Evolutionary conservation across 2,113 vertebrate species (phyloP).

Genomic region (Gyps fulvus): DNA sequence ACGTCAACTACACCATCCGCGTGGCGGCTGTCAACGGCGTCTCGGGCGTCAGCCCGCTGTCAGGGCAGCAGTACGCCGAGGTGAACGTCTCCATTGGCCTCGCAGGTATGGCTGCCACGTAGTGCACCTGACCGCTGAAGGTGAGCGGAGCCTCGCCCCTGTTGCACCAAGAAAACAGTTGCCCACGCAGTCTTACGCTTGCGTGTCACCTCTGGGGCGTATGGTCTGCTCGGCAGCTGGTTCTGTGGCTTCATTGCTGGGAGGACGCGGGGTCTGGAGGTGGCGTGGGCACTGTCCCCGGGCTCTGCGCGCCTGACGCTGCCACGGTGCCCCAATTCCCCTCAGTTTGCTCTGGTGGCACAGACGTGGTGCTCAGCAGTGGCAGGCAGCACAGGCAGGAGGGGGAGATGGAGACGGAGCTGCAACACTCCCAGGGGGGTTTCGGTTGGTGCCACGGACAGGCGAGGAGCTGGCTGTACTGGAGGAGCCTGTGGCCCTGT

Average conservation of each 20-base stretch:
- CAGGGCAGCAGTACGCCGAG: slow-evolving; percentile 81
- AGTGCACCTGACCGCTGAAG: fast-evolving
- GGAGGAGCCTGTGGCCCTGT: not conserved
- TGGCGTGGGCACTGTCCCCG: fast-evolving
- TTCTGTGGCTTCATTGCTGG: not conserved
- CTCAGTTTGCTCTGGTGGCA: fast-evolving
- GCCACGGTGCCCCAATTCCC: fast-evolving
- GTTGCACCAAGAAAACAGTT: fast-evolving
- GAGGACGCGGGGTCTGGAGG: fast-evolving
- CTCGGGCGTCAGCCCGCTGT: slow-evolving; percentile 78
- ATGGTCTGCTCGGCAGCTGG: fast-evolving
- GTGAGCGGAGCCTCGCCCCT: fast-evolving
- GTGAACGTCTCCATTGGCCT: slow-evolving; percentile 86
- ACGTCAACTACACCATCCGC: slow-evolving; percentile 88
- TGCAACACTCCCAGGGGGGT: fast-evolving
- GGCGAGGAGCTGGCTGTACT: not conserved
- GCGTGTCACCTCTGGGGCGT: not conserved
- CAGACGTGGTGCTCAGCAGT: fast-evolving
- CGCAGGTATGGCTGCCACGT: slow-evolving; percentile 70
- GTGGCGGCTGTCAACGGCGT: slow-evolving; percentile 90
- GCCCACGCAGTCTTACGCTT: fast-evolving
- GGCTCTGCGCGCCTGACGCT: fast-evolving
- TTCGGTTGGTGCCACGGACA: fast-evolving
- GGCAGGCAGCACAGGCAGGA: not conserved
- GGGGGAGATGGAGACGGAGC: not conserved